phyloP scores from a whole-genome alignment of 1,140 invertebrate species.

The Drosophila pruinosa region DNA sequence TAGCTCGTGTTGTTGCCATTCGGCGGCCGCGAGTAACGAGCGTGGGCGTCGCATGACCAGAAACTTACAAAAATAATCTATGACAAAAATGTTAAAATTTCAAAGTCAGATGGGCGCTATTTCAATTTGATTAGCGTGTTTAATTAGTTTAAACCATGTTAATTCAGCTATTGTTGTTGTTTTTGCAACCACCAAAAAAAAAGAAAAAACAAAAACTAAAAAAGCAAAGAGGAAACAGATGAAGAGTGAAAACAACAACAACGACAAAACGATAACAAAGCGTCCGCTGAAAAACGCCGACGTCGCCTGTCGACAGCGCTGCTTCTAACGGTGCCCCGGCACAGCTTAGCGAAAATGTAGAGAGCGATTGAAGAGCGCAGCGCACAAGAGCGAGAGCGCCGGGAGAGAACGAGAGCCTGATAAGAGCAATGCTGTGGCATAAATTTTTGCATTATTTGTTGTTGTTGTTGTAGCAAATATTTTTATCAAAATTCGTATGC shows the following conservation, averaged over 20 bases:
- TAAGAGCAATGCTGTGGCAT: slow-evolving; percentile 11
- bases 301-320: slow-evolving; percentile 18
- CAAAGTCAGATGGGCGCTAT: background rate
- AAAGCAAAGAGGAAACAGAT: background rate
- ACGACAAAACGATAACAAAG: slow-evolving; percentile 21
- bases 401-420: slow-evolving; percentile 1
- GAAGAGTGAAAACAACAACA: slow-evolving; percentile 3
- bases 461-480: background rate
- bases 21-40: no score
- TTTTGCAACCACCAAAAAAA: slow-evolving; percentile 22
- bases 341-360: slow-evolving; percentile 13
- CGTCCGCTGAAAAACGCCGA: slow-evolving; percentile 15
- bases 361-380: background rate
- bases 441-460: background rate
- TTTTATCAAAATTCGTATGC: background rate
- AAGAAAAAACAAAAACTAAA: background rate
- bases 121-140: slow-evolving; percentile 27
- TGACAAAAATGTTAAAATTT: background rate
- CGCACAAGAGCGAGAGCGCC: background rate
- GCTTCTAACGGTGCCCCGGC: slow-evolving; percentile 37
- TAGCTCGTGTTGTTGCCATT: slow-evolving; percentile 3
- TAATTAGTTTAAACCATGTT: slow-evolving; percentile 42
- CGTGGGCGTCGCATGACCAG: slow-evolving; percentile 23
- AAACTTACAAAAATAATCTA: slow-evolving; percentile 10
- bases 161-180: slow-evolving; percentile 25